Conservation (phyloP, 1,140 invertebrate genomes). For the Eufriesea mexicana region DNA sequence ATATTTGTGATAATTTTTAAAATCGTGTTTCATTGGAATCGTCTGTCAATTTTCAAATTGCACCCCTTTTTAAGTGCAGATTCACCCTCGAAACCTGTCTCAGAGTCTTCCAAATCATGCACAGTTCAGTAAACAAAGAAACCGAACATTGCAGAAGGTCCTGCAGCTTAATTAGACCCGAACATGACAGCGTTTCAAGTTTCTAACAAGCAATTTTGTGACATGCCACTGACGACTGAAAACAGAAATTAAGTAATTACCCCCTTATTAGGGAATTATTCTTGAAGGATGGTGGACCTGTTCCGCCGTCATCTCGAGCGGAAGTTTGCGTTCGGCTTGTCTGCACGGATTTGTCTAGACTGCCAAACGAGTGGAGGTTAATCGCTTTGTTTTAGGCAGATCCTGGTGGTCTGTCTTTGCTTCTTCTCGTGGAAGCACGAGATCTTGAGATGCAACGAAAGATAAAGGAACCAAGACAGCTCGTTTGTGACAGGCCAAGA, state of each 20-base stretch:
- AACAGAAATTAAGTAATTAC: constrained; percentile 80
- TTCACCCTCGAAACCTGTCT: neutral
- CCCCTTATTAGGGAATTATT: constrained; percentile 72
- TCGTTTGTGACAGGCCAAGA: neutral
- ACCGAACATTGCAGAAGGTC: neutral
- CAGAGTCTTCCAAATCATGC: constrained; percentile 21
- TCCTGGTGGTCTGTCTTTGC: constrained; percentile 24
- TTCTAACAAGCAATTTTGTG: constrained; percentile 67
- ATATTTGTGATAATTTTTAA: too few relatives aligned
- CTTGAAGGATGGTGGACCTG: constrained; percentile 18
- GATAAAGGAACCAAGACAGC: constrained; percentile 11
- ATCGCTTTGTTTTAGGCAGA: constrained; percentile 56
- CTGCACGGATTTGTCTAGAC: constrained; percentile 49
- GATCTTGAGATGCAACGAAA: constrained; percentile 37
- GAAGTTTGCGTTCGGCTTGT: constrained; percentile 49
- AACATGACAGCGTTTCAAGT: constrained; percentile 37
- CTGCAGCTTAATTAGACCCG: constrained; percentile 52
- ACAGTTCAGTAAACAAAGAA: neutral
- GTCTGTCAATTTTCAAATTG: neutral
- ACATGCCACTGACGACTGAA: constrained; percentile 48
- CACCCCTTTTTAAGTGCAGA: neutral
- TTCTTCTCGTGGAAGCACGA: constrained; percentile 7
- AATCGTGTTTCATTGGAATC: neutral
- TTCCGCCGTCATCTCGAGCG: constrained; percentile 12
- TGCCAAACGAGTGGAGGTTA: constrained; percentile 46